phyloP scores from a whole-genome alignment of 2,888 invertebrate genomes.

The Physocephala rufipes region DNA sequence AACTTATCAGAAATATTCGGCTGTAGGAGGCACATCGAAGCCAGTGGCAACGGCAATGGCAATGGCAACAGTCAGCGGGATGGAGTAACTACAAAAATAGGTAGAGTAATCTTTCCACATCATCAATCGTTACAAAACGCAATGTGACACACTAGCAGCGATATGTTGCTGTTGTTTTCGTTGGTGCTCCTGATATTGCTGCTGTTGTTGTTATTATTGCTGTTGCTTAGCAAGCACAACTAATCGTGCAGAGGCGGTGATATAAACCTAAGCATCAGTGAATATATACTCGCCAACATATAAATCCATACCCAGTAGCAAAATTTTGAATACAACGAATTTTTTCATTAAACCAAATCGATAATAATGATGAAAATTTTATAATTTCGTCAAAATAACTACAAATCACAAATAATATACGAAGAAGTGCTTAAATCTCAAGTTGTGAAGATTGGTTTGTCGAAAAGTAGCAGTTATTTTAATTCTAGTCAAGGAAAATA shows the following conservation, averaged over 20 bases:
- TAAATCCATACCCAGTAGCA: too few relatives aligned
- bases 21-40: background rate
- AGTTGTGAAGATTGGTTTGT: too few relatives aligned
- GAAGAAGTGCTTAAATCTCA: too few relatives aligned
- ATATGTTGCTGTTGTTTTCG: background rate
- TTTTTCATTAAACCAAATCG: background rate
- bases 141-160: slow-evolving; percentile 45
- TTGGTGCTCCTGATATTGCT: background rate
- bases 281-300: background rate
- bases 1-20: background rate
- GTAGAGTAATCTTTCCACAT: background rate
- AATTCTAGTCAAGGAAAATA: too few relatives aligned
- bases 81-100: background rate
- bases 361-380: too few relatives aligned
- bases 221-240: slow-evolving; percentile 48
- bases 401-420: too few relatives aligned
- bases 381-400: too few relatives aligned
- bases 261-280: background rate
- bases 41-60: background rate
- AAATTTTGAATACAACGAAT: background rate
- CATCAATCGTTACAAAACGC: background rate
- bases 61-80: background rate
- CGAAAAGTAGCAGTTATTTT: too few relatives aligned
- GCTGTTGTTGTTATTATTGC: background rate
- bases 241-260: slow-evolving; percentile 46